phyloP scores from a whole-genome alignment of 2,113 vertebrate genomes.

The Grallaria varia region DNA sequence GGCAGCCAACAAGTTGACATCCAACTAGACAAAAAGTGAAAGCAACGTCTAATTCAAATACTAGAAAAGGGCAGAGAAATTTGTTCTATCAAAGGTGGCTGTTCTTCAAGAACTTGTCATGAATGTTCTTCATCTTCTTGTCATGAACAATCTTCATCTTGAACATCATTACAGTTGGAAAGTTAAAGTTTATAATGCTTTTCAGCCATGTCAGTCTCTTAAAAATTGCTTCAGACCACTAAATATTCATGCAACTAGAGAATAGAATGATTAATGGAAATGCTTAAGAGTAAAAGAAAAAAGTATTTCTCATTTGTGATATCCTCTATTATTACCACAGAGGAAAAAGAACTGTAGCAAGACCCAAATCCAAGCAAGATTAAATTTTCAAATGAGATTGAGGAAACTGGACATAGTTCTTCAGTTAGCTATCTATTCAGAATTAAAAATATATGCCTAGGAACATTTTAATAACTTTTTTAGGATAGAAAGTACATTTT shows the following conservation, averaged over 20 bases:
- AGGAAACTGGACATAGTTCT: background rate
- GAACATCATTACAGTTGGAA: background rate
- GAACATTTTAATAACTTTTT: background rate
- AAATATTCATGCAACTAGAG: constrained; percentile 28
- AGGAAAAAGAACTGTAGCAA: background rate
- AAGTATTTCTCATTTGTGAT: background rate
- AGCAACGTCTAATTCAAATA: constrained; percentile 23
- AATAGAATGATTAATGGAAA: constrained; percentile 12
- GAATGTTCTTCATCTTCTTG: constrained; percentile 33
- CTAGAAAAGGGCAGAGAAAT: constrained; percentile 22
- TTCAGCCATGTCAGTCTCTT: background rate
- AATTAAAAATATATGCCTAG: background rate
- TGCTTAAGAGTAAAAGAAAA: background rate
- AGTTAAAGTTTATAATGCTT: background rate
- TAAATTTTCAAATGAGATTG: background rate
- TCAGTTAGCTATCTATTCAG: background rate
- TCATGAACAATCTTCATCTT: background rate
- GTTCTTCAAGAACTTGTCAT: constrained; percentile 30
- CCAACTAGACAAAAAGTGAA: constrained; percentile 10
- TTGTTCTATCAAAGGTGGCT: background rate
- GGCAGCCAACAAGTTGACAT: background rate
- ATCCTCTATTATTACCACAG: background rate
- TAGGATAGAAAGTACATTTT: background rate
- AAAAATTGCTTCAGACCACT: background rate
- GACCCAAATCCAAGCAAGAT: background rate